Base-by-base conservation (phyloP, 2,797 vertebrate genomes). In the Melanotaenia pygmaea region DNA sequence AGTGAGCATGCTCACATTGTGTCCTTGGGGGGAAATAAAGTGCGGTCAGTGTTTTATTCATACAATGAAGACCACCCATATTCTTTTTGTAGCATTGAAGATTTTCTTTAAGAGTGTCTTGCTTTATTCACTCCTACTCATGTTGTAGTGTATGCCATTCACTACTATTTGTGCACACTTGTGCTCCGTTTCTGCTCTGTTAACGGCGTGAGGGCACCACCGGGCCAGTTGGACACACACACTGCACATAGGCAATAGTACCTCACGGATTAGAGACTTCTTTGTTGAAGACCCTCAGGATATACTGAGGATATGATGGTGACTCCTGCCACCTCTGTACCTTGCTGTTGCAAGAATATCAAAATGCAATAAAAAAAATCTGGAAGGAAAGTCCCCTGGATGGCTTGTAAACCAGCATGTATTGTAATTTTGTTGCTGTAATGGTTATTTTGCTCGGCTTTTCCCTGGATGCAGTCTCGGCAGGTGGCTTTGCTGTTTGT, bases 261-360 rank as follows among this genome's bases (percentile, higher is more conserved):
- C 74, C 56, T 73, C 57, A 28, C 8, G 16, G 84, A 93, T 87
- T 92, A 86, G 71, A 79, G 81, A 57, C 59, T 65, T 77, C 83
- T 90, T 93, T 93, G 86, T 92, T 30, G 30, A 57, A 74, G 57
- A 65, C n/a, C 6, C 71, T 77, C 79, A 77, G 47, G 66, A 72
- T 50, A 50, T 50, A 75, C 61, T 10, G 14, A 37, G 65, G 78
- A 70, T 68, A 58, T 72, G 63, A 77, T 81, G 65, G 50, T n/a
- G 4, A 72, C 38, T 53, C 56, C 28, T 59, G 70, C 56, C 58
- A 74, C 45, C 53, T 59, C 64, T 20, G 22, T 38, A 10, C 18
- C 32, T 54, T 64, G 47, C 62, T 13, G 11, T 40, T 57, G 32
- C 13, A 7, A 45, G 43, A 20, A 45, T 45, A 18, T 45, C 16